A percentile compares a stretch with the other conserved stretches of the same genome.
Conservation (phyloP, 2,113 vertebrate species). For the Trachemys scripta region DNA sequence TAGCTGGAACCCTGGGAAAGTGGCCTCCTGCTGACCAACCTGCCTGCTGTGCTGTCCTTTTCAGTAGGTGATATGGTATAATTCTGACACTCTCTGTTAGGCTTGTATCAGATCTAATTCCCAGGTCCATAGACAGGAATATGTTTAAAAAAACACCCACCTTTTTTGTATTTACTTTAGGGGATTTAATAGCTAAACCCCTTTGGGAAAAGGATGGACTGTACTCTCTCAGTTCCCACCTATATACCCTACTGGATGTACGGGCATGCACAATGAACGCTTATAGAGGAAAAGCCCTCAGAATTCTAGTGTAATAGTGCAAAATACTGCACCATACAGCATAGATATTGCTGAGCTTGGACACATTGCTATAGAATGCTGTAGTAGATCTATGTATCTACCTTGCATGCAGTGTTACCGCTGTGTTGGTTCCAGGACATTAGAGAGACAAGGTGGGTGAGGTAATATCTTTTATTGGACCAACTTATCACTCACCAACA, state of each 20-base stretch:
- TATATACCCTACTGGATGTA: not conserved
- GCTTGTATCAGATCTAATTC: not conserved
- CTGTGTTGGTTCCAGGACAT: not conserved
- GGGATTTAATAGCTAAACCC: not conserved
- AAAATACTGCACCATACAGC: not conserved
- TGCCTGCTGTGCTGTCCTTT: not conserved
- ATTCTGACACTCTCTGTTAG: not conserved
- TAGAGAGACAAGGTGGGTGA: not conserved
- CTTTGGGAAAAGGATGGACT: not conserved
- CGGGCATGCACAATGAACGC: not conserved
- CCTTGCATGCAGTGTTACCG: not conserved
- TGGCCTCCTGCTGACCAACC: not conserved
- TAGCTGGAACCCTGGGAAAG: not conserved
- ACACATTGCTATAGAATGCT: not conserved
- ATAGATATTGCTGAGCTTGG: not conserved
- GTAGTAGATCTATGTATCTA: not conserved
- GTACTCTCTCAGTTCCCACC: not conserved
- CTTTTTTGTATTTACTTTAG: not conserved
- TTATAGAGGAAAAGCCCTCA: not conserved
- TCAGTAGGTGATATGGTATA: not conserved
- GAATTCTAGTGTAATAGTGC: not conserved
- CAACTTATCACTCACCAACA: not conserved
- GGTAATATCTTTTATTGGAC: not conserved
- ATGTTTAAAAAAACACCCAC: not conserved
- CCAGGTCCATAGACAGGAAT: not conserved